Percentiles rank a stretch among this genome's conserved stretches.
Evolutionary conservation across 1,140 invertebrate genomes (phyloP).

Genomic region (Tetramorium simillimum): DNA sequence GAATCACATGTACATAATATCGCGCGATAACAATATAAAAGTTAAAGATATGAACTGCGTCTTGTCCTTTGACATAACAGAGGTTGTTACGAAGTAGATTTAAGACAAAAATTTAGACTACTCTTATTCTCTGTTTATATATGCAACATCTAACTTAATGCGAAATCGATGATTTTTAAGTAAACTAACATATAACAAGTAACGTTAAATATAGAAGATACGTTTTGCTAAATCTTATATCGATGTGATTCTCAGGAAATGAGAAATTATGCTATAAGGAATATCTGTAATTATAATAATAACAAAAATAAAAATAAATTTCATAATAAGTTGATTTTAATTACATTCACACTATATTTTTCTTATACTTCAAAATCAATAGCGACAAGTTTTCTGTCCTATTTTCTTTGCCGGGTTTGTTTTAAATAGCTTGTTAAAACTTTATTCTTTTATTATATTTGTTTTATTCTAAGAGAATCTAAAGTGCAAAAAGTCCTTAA

Average conservation of each 20-base stretch:
- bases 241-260: slow-evolving; percentile 57
- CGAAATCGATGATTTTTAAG: slow-evolving; percentile 42
- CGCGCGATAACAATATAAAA: slow-evolving; percentile 44
- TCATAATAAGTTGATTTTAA: slow-evolving; percentile 67
- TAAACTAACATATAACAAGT: slow-evolving; percentile 53
- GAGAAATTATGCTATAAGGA: slow-evolving; percentile 65
- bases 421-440: not conserved
- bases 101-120: slow-evolving; percentile 32
- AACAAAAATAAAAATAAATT: slow-evolving; percentile 75
- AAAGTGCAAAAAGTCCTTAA: not conserved
- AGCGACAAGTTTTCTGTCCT: not conserved
- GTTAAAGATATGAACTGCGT: not conserved
- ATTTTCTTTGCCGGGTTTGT: not conserved
- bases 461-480: not conserved
- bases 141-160: slow-evolving; percentile 37
- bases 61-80: slow-evolving; percentile 20
- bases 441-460: not conserved
- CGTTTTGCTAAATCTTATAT: slow-evolving; percentile 67
- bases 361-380: not conserved
- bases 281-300: slow-evolving; percentile 74
- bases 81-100: slow-evolving; percentile 51
- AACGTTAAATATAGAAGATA: slow-evolving; percentile 37
- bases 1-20: slow-evolving; percentile 47
- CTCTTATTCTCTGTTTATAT: slow-evolving; percentile 48
- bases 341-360: not conserved